Evolutionary conservation across 2,888 invertebrate genomes (phyloP).

Genomic region (Lasioglossum malachurum): DNA sequence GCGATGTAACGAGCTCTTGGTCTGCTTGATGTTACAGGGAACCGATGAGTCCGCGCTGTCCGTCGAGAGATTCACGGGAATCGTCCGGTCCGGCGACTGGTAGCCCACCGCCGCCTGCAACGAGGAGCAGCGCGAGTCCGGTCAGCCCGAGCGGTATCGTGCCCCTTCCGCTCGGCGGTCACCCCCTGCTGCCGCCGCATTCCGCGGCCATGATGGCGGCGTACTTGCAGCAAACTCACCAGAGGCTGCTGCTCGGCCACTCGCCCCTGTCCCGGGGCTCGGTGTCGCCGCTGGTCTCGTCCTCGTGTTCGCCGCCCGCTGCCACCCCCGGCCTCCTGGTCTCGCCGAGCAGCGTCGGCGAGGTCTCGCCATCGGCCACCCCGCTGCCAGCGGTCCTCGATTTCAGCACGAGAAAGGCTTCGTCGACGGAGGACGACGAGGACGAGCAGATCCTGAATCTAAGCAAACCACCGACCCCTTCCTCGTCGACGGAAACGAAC

Average conservation of each 20-base stretch:
- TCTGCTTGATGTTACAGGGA: constrained; percentile 88
- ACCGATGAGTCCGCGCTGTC: constrained; percentile 91
- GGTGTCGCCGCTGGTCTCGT: constrained; percentile 89
- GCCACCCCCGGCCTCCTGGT: constrained; percentile 86
- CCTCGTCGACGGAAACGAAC: constrained; percentile 85
- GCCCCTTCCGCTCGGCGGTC: constrained; percentile 88
- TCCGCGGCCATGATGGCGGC: constrained; percentile 92
- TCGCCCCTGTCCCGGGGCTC: constrained; percentile 87
- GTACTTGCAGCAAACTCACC: constrained; percentile 90
- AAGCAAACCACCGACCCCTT: constrained; percentile 88
- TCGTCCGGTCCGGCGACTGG: constrained; percentile 89
- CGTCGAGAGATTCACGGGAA: constrained; percentile 91
- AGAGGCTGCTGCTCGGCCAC: constrained; percentile 89
- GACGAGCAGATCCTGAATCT: constrained; percentile 90
- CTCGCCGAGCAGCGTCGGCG: constrained; percentile 87
- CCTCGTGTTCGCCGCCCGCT: constrained; percentile 89
- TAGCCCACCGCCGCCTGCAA: constrained; percentile 88
- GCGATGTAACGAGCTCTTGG: constrained; percentile 64
- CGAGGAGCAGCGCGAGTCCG: constrained; percentile 86
- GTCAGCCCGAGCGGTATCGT: constrained; percentile 90
- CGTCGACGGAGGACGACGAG: constrained; percentile 86
- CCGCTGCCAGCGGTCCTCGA: constrained; percentile 89
- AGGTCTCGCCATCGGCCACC: constrained; percentile 81
- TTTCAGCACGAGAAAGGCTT: constrained; percentile 91
- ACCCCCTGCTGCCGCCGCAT: constrained; percentile 90